These are phyloP conservation scores for Penaeus indicus DNA, from an alignment of 1,140 invertebrate genomes.

Conservation along the genomic window DNA sequence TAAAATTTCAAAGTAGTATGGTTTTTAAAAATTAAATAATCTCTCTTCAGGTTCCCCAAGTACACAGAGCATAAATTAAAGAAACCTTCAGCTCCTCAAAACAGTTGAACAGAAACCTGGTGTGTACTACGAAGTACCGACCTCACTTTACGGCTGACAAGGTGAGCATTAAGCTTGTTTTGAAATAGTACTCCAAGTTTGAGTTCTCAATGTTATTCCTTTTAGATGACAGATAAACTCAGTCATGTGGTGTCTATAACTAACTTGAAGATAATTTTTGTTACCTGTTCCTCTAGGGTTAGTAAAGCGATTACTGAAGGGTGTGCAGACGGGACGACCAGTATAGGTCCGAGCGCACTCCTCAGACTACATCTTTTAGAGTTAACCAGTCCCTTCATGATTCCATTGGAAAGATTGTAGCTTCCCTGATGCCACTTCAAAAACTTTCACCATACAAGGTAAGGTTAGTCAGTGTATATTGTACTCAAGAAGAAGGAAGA, in stretches of 20 bases:
- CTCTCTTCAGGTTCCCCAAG: constrained; percentile 42
- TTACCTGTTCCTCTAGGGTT: constrained; percentile 45
- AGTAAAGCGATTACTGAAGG: constrained; percentile 70
- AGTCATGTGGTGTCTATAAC: neutral
- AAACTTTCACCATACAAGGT: constrained; percentile 95
- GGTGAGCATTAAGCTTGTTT: constrained; percentile 21
- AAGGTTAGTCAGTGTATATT: constrained; percentile 56
- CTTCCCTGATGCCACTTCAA: constrained; percentile 97
- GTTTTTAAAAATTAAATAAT: neutral
- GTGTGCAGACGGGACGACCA: constrained; percentile 85
- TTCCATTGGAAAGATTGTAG: constrained; percentile 96
- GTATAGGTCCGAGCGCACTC: constrained; percentile 88
- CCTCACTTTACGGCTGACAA: constrained; percentile 71
- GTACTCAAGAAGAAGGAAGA: too few relatives aligned
- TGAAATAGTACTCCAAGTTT: neutral
- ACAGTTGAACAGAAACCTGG: constrained; percentile 83
- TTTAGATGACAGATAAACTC: neutral
- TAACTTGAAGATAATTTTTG: neutral
- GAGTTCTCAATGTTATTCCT: too few relatives aligned
- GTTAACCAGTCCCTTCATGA: constrained; percentile 98
- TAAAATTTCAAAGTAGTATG: too few relatives aligned
- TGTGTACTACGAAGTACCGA: constrained; percentile 94
- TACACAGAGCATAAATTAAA: constrained; percentile 70
- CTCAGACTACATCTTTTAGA: constrained; percentile 91
- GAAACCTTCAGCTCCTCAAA: constrained; percentile 74